A percentile compares a stretch with the other conserved stretches of the same genome.
Evolutionary conservation across 2,888 invertebrate species (phyloP).

Genomic region (Polydrusus cervinus): DNA sequence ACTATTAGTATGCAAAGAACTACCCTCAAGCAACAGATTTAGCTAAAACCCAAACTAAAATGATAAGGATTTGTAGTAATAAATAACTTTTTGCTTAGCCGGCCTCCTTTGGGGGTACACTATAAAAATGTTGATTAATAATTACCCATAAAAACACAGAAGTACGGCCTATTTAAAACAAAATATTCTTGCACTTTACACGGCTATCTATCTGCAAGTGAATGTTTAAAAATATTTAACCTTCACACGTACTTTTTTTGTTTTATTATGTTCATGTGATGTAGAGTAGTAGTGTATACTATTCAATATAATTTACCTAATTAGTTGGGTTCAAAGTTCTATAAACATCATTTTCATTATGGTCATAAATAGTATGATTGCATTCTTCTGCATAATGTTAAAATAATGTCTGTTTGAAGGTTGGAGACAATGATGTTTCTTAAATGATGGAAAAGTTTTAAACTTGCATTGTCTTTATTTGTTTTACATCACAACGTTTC

Average conservation of each 20-base stretch:
- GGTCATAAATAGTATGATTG: not conserved
- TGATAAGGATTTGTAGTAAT: no score
- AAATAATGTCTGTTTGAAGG: no score
- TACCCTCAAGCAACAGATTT: no score
- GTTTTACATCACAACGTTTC: no score
- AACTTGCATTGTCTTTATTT: no score
- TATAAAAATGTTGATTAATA: not conserved
- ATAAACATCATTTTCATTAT: conserved; percentile 7
- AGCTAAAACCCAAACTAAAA: no score
- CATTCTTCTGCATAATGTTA: conserved; percentile 1
- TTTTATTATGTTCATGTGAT: conserved; percentile 17
- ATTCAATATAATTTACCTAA: conserved; percentile 22
- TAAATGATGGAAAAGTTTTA: no score
- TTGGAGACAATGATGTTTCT: no score
- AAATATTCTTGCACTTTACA: not conserved
- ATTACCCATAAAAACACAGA: conserved; percentile 6
- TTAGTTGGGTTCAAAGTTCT: conserved; percentile 26
- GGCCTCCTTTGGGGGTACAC: no score
- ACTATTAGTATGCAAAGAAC: no score
- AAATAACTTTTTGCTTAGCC: no score
- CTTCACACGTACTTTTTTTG: conserved; percentile 5
- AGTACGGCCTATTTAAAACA: not conserved
- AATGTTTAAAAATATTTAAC: conserved; percentile 13
- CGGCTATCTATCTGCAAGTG: not conserved
- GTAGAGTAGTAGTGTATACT: not conserved